Conservation (phyloP, 2,888 invertebrate genomes). For the Lottia scabra region DNA sequence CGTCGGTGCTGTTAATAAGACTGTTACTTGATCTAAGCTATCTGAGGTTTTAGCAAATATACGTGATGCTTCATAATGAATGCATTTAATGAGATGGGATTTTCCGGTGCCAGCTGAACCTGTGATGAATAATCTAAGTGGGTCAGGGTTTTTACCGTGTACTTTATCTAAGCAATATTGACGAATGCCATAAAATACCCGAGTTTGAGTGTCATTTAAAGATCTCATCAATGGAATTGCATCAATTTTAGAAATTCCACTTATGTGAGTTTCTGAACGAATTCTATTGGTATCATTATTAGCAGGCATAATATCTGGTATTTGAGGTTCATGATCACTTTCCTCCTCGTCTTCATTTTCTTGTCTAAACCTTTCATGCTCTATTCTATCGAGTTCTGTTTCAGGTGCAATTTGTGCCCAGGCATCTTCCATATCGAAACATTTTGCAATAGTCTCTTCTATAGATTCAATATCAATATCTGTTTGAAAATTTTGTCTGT, state of each 20-base stretch:
- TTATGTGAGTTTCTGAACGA: background rate
- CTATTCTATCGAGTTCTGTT: too few species aligned
- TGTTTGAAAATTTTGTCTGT: background rate
- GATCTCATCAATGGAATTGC: background rate
- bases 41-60: background rate
- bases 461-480: too few species aligned
- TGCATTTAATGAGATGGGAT: slow-evolving; percentile 13
- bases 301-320: too few species aligned
- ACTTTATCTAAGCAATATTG: slow-evolving; percentile 14
- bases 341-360: too few species aligned
- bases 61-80: slow-evolving; percentile 19
- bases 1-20: background rate
- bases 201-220: slow-evolving; percentile 14
- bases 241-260: background rate
- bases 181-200: slow-evolving; percentile 18
- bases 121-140: slow-evolving; percentile 14
- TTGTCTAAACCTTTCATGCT: too few species aligned
- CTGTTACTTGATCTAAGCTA: slow-evolving; percentile 10
- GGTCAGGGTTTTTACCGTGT: background rate
- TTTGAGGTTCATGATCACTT: too few species aligned
- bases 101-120: too few species aligned
- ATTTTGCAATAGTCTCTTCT: too few species aligned
- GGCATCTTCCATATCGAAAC: too few species aligned
- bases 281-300: background rate
- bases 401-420: too few species aligned